Evolutionary conservation across 1,140 invertebrate species (phyloP), one percentile per base, ranked within the genome.

Genomic region (Tyrophagus putrescentiae): DNA sequence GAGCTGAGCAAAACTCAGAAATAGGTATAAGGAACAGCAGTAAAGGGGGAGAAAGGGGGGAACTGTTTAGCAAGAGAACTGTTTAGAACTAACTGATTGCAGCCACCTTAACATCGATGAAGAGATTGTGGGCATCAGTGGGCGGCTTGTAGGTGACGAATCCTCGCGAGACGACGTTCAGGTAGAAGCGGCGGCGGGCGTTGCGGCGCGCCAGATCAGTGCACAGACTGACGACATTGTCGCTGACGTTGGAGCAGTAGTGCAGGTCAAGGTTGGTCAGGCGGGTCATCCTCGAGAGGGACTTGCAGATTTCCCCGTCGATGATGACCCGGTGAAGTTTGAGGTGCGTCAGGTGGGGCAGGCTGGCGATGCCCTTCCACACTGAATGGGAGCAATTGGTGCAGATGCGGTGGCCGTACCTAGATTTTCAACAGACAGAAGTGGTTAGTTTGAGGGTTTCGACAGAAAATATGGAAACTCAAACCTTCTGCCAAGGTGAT

Each of bases 191-290:
- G 32, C 25, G 3, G 3, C 27, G 7, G 1, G 57, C 41, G 21
- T 16, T 13, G 9, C 39, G 57, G 29, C 28, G 28, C 13, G 57
- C 57, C 11, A 59, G 25, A 3, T 59, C 21, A 18, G 45, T 59
- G 27, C 57, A 59, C 7, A 59, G 41, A n/a, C 2, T 25, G 3
- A 59, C 21, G 9, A 59, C 28, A 31, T 59, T 59, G 13, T 59
- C 36, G 39, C 29, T 59, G 11, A 59, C 57, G 50, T 59, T 59
- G 18, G 57, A 59, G 50, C 57, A 59, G 27, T 59, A 59, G 16
- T 59, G 57, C 39, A 59, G 41, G 31, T 59, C 57, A 29, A 59
- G 41, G 32, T 9, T 42, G 4, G n/a, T n/a, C 16, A 59, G 36
- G 32, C 25, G 34, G 23, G 9, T 1, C 57, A 59, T 59, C 34